These are phyloP conservation scores for Potamarius usumacintae DNA, from an alignment of 2,113 vertebrate genomes.

Conservation along the genomic window DNA sequence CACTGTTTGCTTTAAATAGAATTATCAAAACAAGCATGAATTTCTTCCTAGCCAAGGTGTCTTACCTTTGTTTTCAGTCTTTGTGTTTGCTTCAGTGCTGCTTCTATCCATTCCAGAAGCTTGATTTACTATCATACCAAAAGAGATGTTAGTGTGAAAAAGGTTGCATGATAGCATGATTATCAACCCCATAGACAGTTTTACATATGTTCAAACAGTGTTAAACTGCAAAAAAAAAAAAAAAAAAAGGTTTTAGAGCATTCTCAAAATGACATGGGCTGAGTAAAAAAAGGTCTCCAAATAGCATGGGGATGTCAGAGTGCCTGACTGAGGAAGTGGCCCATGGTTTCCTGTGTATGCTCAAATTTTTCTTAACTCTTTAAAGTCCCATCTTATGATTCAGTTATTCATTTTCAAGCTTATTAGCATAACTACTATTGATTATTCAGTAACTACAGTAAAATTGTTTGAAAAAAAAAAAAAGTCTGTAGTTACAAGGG, in stretches of 20 bases:
- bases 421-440: not conserved
- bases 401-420: not conserved
- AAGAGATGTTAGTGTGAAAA: not conserved
- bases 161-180: not conserved
- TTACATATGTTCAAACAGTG: not conserved
- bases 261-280: not conserved
- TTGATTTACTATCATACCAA: conserved; percentile 50
- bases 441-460: not conserved
- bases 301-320: conserved; percentile 36
- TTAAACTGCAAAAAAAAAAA: not conserved
- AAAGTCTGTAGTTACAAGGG: not conserved
- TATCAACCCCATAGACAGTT: not conserved
- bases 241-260: conserved; percentile 1
- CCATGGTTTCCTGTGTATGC: conserved; percentile 25
- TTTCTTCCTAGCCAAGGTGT: not conserved
- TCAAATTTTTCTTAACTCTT: not conserved
- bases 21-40: not conserved
- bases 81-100: conserved; percentile 25
- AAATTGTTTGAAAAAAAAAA: not conserved
- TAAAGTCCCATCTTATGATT: not conserved
- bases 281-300: not conserved
- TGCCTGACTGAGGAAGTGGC: conserved; percentile 3
- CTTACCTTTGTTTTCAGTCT: conserved; percentile 67
- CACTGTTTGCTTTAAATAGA: not conserved
- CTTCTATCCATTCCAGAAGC: conserved; percentile 69